phyloP scores from a whole-genome alignment of 2,888 invertebrate genomes.

The Drosophila neoperkinsi region DNA sequence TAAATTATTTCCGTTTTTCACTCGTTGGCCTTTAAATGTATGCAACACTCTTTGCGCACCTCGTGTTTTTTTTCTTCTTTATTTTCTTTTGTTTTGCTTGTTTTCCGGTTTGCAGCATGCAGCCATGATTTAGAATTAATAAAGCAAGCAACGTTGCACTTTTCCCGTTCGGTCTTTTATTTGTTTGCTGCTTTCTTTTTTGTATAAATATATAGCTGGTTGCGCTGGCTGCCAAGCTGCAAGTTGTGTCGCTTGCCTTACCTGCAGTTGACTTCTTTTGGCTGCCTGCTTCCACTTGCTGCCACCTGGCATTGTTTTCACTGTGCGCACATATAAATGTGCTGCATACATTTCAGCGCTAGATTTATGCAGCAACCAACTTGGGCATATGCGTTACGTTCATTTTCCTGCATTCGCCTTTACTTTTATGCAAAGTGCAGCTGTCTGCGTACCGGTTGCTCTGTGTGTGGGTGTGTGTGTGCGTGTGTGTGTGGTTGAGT shows the following conservation, averaged over 20 bases:
- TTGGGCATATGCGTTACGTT: conserved; percentile 63
- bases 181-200: conserved; percentile 4
- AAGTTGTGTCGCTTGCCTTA: conserved; percentile 31
- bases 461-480: not conserved
- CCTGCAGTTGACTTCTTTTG: conserved; percentile 69
- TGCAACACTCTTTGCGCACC: conserved; percentile 31
- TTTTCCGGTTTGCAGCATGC: conserved; percentile 43
- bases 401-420: conserved; percentile 43
- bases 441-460: conserved; percentile 10
- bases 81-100: not conserved
- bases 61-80: not conserved
- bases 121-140: conserved; percentile 75
- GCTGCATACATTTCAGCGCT: conserved; percentile 74
- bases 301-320: conserved; percentile 70
- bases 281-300: conserved; percentile 27
- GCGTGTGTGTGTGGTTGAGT: conserved; percentile 5
- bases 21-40: conserved; percentile 25
- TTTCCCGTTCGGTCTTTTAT: conserved; percentile 15
- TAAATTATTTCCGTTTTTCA: conserved; percentile 63
- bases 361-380: conserved; percentile 69
- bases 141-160: conserved; percentile 52
- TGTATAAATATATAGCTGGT: conserved; percentile 4
- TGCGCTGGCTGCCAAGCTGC: conserved; percentile 32
- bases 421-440: conserved; percentile 69
- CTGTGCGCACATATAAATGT: conserved; percentile 62